Conservation (phyloP, 2,113 vertebrate genomes). For the Epinephelus fuscoguttatus region DNA sequence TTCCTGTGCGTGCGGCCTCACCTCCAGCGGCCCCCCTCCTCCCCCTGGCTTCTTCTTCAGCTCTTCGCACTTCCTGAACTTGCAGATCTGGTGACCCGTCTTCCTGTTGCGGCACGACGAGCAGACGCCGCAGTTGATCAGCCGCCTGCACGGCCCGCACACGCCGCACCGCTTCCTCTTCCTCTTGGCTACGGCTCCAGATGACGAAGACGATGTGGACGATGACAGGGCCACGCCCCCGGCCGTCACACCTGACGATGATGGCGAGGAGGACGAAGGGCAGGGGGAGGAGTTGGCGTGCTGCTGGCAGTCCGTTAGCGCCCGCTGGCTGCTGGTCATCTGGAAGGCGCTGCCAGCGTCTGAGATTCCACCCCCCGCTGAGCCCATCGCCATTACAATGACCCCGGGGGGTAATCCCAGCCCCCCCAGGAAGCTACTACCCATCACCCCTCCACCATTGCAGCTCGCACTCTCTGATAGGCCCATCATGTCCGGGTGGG, state of each 20-base stretch:
- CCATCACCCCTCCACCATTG: slow-evolving; percentile 89
- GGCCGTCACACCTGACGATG: slow-evolving; percentile 74
- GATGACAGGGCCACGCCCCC: slow-evolving; percentile 66
- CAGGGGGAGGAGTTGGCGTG: slow-evolving; percentile 85
- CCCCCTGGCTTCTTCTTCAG: slow-evolving; percentile 97
- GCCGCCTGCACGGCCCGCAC: slow-evolving; percentile 94
- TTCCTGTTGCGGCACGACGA: slow-evolving; percentile 97
- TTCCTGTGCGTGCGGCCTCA: slow-evolving; percentile 74
- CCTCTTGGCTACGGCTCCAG: slow-evolving; percentile 87
- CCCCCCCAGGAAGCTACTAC: slow-evolving; percentile 91
- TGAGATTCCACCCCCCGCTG: slow-evolving; percentile 83
- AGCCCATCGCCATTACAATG: slow-evolving; percentile 96
- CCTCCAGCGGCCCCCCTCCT: slow-evolving; percentile 88
- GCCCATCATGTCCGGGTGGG: slow-evolving; percentile 77
- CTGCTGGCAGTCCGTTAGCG: slow-evolving; percentile 93
- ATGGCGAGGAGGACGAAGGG: slow-evolving; percentile 78
- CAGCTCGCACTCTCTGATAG: slow-evolving; percentile 83
- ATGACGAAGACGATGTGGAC: slow-evolving; percentile 53
- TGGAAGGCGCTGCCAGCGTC: slow-evolving; percentile 91
- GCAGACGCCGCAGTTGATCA: slow-evolving; percentile 98
- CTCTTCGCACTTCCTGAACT: slow-evolving; percentile 98
- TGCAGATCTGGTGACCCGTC: slow-evolving; percentile 99
- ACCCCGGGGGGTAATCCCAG: slow-evolving; percentile 94
- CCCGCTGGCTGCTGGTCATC: slow-evolving; percentile 86
- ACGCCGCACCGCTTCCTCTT: slow-evolving; percentile 96